phyloP scores from a whole-genome alignment of 1,140 invertebrate species.

The Oryctes rhinoceros region DNA sequence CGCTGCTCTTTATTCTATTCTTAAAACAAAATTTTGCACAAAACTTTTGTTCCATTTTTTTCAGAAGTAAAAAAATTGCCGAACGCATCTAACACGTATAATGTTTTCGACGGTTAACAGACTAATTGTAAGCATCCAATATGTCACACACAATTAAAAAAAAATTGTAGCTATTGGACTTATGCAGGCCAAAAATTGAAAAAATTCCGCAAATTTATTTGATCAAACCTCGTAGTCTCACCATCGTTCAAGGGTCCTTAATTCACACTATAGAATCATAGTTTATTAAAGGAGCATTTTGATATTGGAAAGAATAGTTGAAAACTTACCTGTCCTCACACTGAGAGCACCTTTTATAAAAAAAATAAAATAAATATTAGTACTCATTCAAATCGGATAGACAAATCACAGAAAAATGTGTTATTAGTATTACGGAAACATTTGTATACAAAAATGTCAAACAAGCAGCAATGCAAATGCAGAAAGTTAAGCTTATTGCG shows the following conservation, averaged over 20 bases:
- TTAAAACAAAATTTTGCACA: too few species aligned
- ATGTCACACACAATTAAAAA: too few species aligned
- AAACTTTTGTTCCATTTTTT: too few species aligned
- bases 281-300: not conserved
- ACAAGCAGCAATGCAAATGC: not conserved
- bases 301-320: conserved; percentile 2
- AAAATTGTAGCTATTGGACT: too few species aligned
- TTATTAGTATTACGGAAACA: conserved; percentile 1
- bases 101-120: too few species aligned
- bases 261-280: not conserved
- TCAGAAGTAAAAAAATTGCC: too few species aligned
- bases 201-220: too few species aligned
- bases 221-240: not conserved
- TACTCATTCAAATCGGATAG: conserved; percentile 25
- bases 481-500: not conserved
- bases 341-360: conserved; percentile 53
- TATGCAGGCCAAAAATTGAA: too few species aligned
- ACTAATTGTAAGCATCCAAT: too few species aligned
- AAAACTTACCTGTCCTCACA: conserved; percentile 54
- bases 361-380: conserved; percentile 44
- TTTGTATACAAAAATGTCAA: not conserved
- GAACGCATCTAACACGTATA: too few species aligned
- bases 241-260: not conserved
- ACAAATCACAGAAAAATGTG: not conserved
- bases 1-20: too few species aligned